These are phyloP conservation scores for Hedya salicella DNA, from an alignment of 2,888 invertebrate genomes.

Conservation along the genomic window DNA sequence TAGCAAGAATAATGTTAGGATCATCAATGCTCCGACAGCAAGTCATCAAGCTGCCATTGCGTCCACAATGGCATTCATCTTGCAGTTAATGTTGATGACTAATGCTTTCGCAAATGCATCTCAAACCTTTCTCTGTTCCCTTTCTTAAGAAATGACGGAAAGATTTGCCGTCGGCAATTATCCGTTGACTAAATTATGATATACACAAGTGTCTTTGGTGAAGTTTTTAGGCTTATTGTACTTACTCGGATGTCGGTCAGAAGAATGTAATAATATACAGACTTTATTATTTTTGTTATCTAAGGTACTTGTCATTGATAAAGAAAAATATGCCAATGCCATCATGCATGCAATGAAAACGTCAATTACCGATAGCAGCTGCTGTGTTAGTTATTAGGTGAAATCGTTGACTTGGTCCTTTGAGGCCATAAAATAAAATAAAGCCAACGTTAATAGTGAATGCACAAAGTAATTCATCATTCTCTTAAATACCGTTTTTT, in stretches of 20 bases:
- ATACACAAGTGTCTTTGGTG: background rate
- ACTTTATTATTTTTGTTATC: too few species aligned
- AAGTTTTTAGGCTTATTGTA: background rate
- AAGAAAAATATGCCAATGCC: too few species aligned
- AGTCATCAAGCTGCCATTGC: slow-evolving; percentile 32
- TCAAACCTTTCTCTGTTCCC: slow-evolving; percentile 22
- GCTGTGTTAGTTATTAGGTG: too few species aligned
- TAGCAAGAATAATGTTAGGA: slow-evolving; percentile 5
- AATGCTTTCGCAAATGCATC: slow-evolving; percentile 31
- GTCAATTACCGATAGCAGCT: too few species aligned
- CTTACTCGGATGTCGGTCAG: too few species aligned
- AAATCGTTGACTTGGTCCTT: slow-evolving; percentile 1
- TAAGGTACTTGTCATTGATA: too few species aligned
- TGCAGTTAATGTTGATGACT: slow-evolving; percentile 14
- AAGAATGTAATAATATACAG: too few species aligned
- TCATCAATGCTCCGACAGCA: slow-evolving; percentile 16
- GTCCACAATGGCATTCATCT: slow-evolving; percentile 21
- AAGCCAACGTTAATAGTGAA: background rate
- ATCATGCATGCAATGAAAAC: too few species aligned
- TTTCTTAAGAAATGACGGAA: slow-evolving; percentile 14
- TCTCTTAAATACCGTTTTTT: slow-evolving; percentile 20
- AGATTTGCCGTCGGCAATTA: slow-evolving; percentile 8
- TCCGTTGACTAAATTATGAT: slow-evolving; percentile 4
- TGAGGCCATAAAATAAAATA: background rate
- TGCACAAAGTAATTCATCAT: background rate